Percentiles rank a stretch among this genome's conserved stretches.
These are phyloP conservation scores for Forbesichthys papilliferus DNA, from an alignment of 2,113 vertebrate genomes.

Conservation along the genomic window DNA sequence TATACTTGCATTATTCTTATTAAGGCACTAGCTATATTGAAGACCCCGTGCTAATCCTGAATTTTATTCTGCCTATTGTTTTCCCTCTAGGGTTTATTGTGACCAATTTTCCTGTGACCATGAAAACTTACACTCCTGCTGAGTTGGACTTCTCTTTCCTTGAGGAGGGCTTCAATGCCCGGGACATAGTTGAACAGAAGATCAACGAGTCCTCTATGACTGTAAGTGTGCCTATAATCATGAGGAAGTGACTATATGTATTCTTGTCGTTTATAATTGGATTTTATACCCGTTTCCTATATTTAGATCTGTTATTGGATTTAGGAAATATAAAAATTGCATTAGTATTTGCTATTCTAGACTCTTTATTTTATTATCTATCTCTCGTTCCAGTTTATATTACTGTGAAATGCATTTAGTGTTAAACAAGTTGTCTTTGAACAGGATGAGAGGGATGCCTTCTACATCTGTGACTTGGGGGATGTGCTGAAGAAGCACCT, in stretches of 20 bases:
- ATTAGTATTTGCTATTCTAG: no score
- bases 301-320: no score
- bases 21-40: no score
- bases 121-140: slow-evolving; percentile 77
- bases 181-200: slow-evolving; percentile 93
- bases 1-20: not conserved
- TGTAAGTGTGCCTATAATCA: slow-evolving; percentile 70
- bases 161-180: slow-evolving; percentile 93
- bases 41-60: no score
- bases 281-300: no score
- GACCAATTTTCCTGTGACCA: slow-evolving; percentile 63
- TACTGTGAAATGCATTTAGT: not conserved
- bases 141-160: slow-evolving; percentile 88
- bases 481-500: slow-evolving; percentile 93
- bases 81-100: slow-evolving; percentile 65
- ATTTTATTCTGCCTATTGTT: no score
- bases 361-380: no score
- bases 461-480: slow-evolving; percentile 94
- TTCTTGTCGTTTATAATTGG: not conserved
- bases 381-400: not conserved
- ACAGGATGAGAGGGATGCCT: slow-evolving; percentile 97
- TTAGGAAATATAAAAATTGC: no score
- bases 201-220: slow-evolving; percentile 93
- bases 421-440: not conserved
- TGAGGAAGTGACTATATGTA: not conserved